Evolutionary conservation across 2,888 invertebrate genomes (phyloP), one percentile per base, ranked within the genome.

Genomic region (Chaitophorus viminalis): DNA sequence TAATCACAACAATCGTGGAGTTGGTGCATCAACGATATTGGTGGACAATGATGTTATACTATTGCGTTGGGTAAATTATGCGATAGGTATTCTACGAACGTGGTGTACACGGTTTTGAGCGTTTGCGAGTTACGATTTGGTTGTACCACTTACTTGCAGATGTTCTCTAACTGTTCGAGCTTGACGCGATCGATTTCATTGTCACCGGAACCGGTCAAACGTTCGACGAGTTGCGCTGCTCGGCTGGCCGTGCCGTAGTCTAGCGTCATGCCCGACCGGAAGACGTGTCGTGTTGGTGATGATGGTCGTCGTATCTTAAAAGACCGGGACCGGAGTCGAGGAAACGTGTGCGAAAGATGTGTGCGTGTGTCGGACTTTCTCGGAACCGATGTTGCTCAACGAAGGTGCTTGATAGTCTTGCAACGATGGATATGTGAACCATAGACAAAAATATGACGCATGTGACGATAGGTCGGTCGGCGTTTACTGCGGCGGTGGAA

Each of bases 71-170:
- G 46, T 46, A 46, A 46, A 8, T 2, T 14, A 46, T 46, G 14
- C 46, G 46, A 46, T 46, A n/a, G n/a, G n/a, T n/a, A 46, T 14
- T 46, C 46, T 46, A 54, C 52, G 52, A 52, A 60, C 60, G 25
- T 21, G 21, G 17, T 68, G 5, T 29, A 70, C 31, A 70, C 70
- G 25, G 39, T 75, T 75, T 83, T 46, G 82, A 70, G 79, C 39
- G 39, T 39, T 65, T 79, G 36, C 21, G 60, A 36, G 60, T 36
- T 81, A 81, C 29, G 81, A 31, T 82, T 82, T 46, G 46, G 68
- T 39, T 74, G 18, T 31, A 21, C 31, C 76, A 87, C 87, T 87
- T 87, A 87, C 87, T 87, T 87, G 87, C 87, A 87, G n/a, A 87
- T 81, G 31, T 81, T 74, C 60, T 81, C 87, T 11, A 87, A 39